A percentile compares a stretch with the other conserved stretches of the same genome.
phyloP scores from a whole-genome alignment of 2,797 vertebrate genomes.

The Arnoldichthys spilopterus region DNA sequence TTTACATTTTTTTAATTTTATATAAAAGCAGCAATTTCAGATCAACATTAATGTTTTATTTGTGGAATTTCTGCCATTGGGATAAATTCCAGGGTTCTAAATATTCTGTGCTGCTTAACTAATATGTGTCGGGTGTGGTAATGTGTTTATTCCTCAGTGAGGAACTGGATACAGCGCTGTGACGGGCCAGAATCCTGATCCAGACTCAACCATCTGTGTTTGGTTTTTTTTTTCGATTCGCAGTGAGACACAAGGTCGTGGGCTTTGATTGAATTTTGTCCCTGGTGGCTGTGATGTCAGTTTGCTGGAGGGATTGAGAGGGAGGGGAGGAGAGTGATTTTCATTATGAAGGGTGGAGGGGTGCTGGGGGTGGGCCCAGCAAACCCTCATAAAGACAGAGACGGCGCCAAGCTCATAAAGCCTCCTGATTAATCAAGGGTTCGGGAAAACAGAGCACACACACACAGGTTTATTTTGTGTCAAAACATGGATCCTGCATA shows the following conservation, averaged over 20 bases:
- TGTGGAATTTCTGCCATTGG: no score
- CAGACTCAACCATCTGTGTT: conserved; percentile 17
- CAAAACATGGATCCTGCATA: background rate
- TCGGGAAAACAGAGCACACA: conserved; percentile 2
- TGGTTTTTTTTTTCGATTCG: conserved; percentile 26
- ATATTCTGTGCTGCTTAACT: no score
- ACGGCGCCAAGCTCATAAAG: conserved; percentile 36
- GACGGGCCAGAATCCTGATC: background rate
- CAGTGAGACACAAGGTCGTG: conserved; percentile 14
- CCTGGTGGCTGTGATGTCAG: conserved; percentile 47
- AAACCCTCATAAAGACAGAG: conserved; percentile 31
- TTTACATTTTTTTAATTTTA: no score
- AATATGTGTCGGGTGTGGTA: no score
- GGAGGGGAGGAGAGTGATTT: conserved; percentile 6
- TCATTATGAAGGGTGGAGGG: conserved; percentile 23
- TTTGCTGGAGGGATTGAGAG: background rate
- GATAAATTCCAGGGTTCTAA: no score
- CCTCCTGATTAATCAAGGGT: conserved; percentile 35
- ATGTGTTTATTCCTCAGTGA: no score
- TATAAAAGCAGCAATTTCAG: no score
- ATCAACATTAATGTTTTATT: no score
- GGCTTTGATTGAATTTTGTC: conserved; percentile 42
- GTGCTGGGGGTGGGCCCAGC: background rate
- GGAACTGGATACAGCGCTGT: background rate
- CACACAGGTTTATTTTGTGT: background rate